Conservation (phyloP, 2,888 invertebrate genomes). For the Tetheella fluctuosa region DNA sequence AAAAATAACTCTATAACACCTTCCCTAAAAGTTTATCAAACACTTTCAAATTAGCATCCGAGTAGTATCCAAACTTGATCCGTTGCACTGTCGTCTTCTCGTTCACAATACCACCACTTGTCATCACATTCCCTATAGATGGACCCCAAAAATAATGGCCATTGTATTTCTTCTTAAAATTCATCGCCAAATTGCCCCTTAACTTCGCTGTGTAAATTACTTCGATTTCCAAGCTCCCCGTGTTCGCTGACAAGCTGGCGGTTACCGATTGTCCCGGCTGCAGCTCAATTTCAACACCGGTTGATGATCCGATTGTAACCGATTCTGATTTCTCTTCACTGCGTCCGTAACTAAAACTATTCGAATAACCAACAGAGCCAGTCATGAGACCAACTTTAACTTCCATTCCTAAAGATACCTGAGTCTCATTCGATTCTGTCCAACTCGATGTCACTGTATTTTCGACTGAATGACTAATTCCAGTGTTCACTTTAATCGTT, state of each 20-base stretch:
- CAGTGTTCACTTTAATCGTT: conserved; percentile 67
- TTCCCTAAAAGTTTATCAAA: conserved; percentile 56
- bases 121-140: conserved; percentile 52
- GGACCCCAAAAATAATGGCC: conserved; percentile 71
- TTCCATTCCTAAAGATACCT: conserved; percentile 59
- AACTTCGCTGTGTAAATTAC: conserved; percentile 53
- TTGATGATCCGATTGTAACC: conserved; percentile 59
- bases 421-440: conserved; percentile 58
- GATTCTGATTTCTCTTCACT: conserved; percentile 62
- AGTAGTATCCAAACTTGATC: conserved; percentile 58
- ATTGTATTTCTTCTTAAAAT: conserved; percentile 50
- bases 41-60: conserved; percentile 61
- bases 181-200: conserved; percentile 64
- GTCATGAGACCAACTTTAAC: conserved; percentile 61
- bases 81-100: conserved; percentile 49
- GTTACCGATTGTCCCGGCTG: conserved; percentile 61
- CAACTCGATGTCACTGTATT: conserved; percentile 64
- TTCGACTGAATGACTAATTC: conserved; percentile 64
- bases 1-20: neutral
- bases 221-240: conserved; percentile 60
- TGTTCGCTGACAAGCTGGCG: conserved; percentile 62
- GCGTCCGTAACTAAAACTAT: conserved; percentile 58
- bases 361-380: conserved; percentile 59
- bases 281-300: conserved; percentile 63
- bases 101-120: conserved; percentile 48